phyloP scores from a whole-genome alignment of 2,888 invertebrate species.

The Dolichopus griseipennis region DNA sequence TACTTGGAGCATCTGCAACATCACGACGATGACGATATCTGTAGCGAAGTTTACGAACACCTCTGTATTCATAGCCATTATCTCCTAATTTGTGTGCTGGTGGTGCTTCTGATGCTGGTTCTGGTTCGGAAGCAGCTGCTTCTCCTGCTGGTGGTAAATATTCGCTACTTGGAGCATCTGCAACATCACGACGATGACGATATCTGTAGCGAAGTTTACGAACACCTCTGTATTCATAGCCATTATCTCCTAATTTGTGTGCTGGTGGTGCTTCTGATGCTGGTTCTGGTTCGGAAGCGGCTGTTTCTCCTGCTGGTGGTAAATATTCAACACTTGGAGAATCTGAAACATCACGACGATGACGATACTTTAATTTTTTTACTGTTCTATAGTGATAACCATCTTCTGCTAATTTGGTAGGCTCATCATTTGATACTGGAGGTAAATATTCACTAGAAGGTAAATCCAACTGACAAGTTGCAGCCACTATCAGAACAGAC shows the following conservation, averaged over 20 bases:
- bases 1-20: background rate
- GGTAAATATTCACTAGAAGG: slow-evolving; percentile 5
- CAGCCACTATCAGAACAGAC: background rate
- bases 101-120: background rate
- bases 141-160: background rate
- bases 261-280: background rate
- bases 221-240: background rate
- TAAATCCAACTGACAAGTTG: background rate
- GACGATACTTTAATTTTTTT: slow-evolving; percentile 1
- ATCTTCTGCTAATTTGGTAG: background rate
- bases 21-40: slow-evolving; percentile 3
- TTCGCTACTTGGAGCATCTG: background rate
- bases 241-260: background rate
- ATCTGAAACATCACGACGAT: background rate
- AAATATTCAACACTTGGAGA: background rate
- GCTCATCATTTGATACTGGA: background rate
- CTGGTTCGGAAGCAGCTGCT: background rate
- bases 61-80: background rate
- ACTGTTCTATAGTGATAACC: background rate
- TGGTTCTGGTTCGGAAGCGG: background rate
- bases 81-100: background rate
- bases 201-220: background rate
- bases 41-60: background rate
- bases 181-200: background rate
- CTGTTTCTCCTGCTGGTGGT: background rate